Base-by-base conservation (phyloP, 35 echinoderm and acorn worm species). In the Amphiura filiformis region DNA sequence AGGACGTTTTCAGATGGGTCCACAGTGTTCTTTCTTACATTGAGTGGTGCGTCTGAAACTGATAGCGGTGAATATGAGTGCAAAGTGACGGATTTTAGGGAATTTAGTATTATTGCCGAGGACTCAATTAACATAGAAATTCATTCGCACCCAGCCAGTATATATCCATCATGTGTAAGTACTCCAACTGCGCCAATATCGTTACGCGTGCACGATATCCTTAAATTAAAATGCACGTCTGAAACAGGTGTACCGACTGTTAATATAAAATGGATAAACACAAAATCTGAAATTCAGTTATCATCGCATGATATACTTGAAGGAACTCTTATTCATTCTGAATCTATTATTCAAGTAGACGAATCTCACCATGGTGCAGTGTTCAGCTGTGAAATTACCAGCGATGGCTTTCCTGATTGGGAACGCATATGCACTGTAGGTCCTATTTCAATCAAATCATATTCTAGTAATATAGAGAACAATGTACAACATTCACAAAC, bases 181-280 rank as follows among this genome's bases (percentile, higher is more conserved):
- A 70, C 11, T 26, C 61, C 61, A 26, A 70, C 15, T 70, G 7
- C 4, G 26, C 11, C 61, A 23, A 70, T n/a, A 26, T 11, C 61
- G 26, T 15, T 70, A 70, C 15, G 11, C 2, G 61, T 15, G 15
- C 9, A 70, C 61, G 11, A 70, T 70, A 23, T 70, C 7, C 61
- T 70, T n/a, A 70, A 26, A 70, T 70, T 70, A 70, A 70, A 70
- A 70, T 70, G 61, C 26, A 70, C 61, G 4, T 70, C 61, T 70
- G 61, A 70, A 30, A 70, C 15, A 30, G 61, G 61, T 26, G 26
- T 15, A 15, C 61, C 61, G 26, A 70, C 11, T 13, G 61, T 70
- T 70, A 23, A 70, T 26, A 15, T 70, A n/a, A 70, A 70, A n/a
- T 70, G 61, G 61, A 26, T 1, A n/a, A 70, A 30, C 2, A n/a